Conservation (phyloP, 2,888 invertebrate genomes). For the Geophilus truncorum region DNA sequence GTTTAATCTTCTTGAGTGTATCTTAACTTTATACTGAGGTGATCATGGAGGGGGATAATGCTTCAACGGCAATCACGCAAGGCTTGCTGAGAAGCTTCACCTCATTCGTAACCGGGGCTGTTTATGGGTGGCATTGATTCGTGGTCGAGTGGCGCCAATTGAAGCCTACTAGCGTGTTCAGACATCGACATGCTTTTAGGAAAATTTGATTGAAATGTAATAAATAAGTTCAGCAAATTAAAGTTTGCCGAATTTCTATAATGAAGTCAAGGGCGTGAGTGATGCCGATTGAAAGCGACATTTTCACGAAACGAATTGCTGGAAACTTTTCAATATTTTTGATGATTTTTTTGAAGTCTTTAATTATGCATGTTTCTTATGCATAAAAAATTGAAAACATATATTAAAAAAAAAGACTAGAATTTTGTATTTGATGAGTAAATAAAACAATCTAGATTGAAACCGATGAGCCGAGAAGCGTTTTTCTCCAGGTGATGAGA, state of each 20-base stretch:
- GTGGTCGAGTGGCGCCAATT: conserved; percentile 18
- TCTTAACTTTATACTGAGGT: not conserved
- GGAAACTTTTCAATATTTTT: too few species aligned
- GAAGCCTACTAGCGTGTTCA: not conserved
- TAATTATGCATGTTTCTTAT: too few species aligned
- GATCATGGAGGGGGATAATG: not conserved
- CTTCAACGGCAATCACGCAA: conserved; percentile 19
- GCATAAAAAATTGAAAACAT: too few species aligned
- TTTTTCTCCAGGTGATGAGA: too few species aligned
- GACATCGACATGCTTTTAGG: not conserved
- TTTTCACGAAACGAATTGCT: too few species aligned
- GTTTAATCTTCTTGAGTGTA: conserved; percentile 21
- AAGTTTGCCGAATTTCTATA: not conserved
- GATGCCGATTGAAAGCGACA: not conserved
- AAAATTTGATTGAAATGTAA: not conserved
- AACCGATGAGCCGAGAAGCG: too few species aligned
- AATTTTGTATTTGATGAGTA: too few species aligned
- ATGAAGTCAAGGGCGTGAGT: not conserved
- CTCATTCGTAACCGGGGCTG: not conserved
- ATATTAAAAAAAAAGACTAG: too few species aligned
- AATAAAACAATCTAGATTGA: too few species aligned
- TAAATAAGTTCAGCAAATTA: not conserved
- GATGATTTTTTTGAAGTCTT: too few species aligned
- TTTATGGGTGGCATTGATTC: conserved; percentile 4
- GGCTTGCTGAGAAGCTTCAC: not conserved